A percentile compares a stretch with the other conserved stretches of the same genome.
phyloP scores from a whole-genome alignment of 2,797 vertebrate genomes.

The Lacerta agilis region DNA sequence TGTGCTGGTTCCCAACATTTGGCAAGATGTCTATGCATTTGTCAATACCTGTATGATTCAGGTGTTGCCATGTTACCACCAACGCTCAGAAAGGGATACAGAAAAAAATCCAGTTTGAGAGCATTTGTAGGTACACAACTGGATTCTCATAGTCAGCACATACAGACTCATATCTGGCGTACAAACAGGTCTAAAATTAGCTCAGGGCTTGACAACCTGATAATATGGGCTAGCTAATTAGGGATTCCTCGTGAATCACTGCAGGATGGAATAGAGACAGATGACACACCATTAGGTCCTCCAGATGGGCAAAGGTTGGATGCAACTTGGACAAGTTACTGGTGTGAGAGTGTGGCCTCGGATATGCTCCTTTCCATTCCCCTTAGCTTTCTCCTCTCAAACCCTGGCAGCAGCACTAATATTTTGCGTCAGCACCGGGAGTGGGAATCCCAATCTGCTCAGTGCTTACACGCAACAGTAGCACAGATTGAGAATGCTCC shows the following conservation, averaged over 20 bases:
- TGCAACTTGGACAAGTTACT: neutral
- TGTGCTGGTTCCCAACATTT: neutral
- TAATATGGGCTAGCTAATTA: neutral
- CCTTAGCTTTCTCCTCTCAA: neutral
- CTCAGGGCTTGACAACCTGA: neutral
- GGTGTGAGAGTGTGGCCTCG: neutral
- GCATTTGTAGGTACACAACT: neutral
- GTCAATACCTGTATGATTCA: neutral
- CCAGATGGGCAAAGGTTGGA: no score
- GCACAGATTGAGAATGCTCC: neutral
- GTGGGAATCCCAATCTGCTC: slow-evolving; percentile 6
- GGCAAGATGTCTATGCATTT: neutral
- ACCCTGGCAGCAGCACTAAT: neutral
- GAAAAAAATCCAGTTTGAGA: neutral
- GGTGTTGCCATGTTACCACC: neutral
- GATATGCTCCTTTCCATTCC: neutral
- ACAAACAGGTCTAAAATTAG: neutral
- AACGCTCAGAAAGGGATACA: neutral
- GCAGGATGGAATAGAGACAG: neutral
- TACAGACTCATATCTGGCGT: neutral
- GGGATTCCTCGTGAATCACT: neutral
- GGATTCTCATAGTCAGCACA: neutral
- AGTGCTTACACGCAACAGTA: neutral
- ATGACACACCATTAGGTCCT: neutral
- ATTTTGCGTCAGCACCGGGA: neutral